Conservation (phyloP, 2,113 vertebrate species). For the Poicephalus meyeri region DNA sequence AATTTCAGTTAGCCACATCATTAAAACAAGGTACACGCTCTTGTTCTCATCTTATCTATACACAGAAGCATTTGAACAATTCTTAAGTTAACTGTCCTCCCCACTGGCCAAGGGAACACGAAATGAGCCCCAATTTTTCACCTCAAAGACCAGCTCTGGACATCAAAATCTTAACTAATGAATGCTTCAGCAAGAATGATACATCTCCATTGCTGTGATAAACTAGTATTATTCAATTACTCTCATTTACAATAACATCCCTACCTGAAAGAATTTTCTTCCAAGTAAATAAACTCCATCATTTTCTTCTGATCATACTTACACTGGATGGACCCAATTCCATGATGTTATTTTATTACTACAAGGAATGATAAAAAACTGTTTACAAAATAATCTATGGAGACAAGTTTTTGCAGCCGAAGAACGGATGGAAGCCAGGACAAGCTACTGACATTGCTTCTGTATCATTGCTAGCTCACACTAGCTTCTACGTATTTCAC, state of each 20-base stretch:
- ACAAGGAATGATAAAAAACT: neutral
- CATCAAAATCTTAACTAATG: neutral
- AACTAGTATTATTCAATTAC: neutral
- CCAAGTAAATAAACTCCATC: neutral
- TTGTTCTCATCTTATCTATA: neutral
- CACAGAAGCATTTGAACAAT: neutral
- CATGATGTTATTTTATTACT: neutral
- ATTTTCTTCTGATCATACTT: neutral
- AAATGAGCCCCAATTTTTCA: neutral
- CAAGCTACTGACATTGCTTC: neutral
- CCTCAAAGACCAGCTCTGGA: neutral
- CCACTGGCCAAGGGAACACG: neutral
- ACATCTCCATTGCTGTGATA: neutral
- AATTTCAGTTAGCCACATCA: neutral
- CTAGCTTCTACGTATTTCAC: neutral
- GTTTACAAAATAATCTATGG: neutral
- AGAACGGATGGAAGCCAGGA: neutral
- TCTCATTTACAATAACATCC: neutral
- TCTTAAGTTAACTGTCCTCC: neutral
- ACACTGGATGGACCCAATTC: neutral
- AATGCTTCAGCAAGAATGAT: neutral
- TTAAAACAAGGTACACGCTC: neutral
- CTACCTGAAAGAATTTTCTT: neutral
- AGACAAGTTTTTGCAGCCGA: neutral
- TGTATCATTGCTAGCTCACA: neutral